Evolutionary conservation across 1,140 invertebrate species (phyloP).

Genomic region (Apocrypta bakeri): DNA sequence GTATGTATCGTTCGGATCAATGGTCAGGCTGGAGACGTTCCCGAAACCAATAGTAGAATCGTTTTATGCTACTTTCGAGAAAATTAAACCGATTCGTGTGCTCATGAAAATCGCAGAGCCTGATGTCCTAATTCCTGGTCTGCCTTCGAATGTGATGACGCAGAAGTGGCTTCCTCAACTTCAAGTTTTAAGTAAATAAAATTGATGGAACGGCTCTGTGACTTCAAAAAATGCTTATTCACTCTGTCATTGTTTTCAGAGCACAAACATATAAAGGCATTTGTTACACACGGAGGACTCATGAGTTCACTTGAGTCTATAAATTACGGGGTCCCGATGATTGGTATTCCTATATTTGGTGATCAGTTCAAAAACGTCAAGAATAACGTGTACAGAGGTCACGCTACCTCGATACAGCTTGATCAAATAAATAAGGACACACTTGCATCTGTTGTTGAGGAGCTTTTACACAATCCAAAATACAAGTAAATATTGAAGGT

Average conservation of each 20-base stretch:
- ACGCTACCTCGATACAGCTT: conserved; percentile 65
- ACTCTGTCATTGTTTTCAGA: conserved; percentile 65
- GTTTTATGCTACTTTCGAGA: conserved; percentile 60
- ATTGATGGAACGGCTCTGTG: not conserved
- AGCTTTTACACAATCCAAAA: conserved; percentile 62
- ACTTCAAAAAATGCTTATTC: too few relatives aligned
- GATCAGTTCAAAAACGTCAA: conserved; percentile 78
- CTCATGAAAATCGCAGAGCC: conserved; percentile 61
- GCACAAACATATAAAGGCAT: conserved; percentile 81
- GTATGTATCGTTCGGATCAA: conserved; percentile 84
- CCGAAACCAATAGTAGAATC: conserved; percentile 54
- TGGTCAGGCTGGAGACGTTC: conserved; percentile 78
- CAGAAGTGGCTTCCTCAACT: conserved; percentile 80
- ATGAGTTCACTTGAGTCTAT: conserved; percentile 82
- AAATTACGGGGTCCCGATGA: conserved; percentile 81
- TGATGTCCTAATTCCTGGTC: conserved; percentile 63
- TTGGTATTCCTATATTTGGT: conserved; percentile 81
- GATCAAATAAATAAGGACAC: conserved; percentile 61
- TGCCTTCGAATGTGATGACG: conserved; percentile 78
- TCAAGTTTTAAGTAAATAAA: conserved; percentile 63
- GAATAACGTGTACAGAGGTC: conserved; percentile 57
- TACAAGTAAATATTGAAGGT: conserved; percentile 61
- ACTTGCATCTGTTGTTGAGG: conserved; percentile 60
- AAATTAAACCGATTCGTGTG: conserved; percentile 60
- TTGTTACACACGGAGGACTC: conserved; percentile 83